Evolutionary conservation across 2,888 invertebrate genomes (phyloP).

Genomic region (Microplitis deprimator): DNA sequence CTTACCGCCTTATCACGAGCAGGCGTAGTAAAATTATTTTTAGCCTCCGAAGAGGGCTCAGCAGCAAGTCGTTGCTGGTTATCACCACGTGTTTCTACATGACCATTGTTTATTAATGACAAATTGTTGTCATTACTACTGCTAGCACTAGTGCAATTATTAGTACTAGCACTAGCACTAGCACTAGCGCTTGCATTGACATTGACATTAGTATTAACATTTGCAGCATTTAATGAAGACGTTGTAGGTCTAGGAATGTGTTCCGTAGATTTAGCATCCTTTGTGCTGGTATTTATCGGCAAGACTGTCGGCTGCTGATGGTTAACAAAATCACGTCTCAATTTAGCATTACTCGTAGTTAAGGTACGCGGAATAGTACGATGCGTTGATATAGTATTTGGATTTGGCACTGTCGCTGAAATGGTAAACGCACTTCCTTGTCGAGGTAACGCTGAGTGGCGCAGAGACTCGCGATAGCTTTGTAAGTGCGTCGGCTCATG

Average conservation of each 20-base stretch:
- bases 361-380: slow-evolving; percentile 75
- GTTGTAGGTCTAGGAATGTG: slow-evolving; percentile 57
- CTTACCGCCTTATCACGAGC: slow-evolving; percentile 18
- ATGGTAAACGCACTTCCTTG: slow-evolving; percentile 69
- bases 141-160: not conserved
- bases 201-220: slow-evolving; percentile 57
- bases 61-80: slow-evolving; percentile 49
- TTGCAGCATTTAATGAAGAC: slow-evolving; percentile 51
- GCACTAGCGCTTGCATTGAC: slow-evolving; percentile 57
- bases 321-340: slow-evolving; percentile 62
- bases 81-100: not conserved
- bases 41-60: slow-evolving; percentile 48
- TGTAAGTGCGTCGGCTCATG: slow-evolving; percentile 42
- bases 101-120: not conserved
- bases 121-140: not conserved
- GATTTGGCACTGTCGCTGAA: slow-evolving; percentile 68
- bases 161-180: not conserved
- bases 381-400: slow-evolving; percentile 69
- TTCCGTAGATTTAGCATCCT: slow-evolving; percentile 54
- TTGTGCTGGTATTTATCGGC: slow-evolving; percentile 60
- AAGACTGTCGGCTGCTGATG: slow-evolving; percentile 57
- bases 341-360: slow-evolving; percentile 63
- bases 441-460: slow-evolving; percentile 70
- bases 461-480: slow-evolving; percentile 71
- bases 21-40: not conserved